Evolutionary conservation across 2,888 invertebrate genomes (phyloP).

Genomic region (Rhamphomyia laevipes): DNA sequence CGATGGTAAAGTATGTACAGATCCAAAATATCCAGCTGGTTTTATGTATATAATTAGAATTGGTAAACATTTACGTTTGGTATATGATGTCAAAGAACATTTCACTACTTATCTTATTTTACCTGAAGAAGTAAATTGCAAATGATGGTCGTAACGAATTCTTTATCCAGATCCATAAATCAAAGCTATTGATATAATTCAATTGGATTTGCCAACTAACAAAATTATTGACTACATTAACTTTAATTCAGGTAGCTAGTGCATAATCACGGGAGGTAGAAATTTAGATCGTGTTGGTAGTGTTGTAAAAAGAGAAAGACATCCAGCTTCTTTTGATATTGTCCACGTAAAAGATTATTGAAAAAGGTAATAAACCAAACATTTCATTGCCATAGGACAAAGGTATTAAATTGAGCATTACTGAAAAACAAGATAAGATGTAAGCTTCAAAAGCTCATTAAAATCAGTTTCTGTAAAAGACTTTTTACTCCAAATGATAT

Average conservation of each 20-base stretch:
- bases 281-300: conserved; percentile 99
- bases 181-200: conserved; percentile 93
- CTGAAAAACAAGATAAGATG: conserved; percentile 97
- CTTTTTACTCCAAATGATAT: too few species aligned
- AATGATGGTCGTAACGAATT: conserved; percentile 97
- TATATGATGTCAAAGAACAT: conserved; percentile 98
- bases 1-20: conserved; percentile 95
- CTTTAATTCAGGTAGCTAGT: conserved; percentile 96
- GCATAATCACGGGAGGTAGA: conserved; percentile 99
- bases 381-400: conserved; percentile 95
- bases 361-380: conserved; percentile 94
- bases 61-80: conserved; percentile 97
- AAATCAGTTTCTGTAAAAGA: too few species aligned
- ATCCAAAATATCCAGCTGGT: conserved; percentile 94
- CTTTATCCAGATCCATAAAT: conserved; percentile 96
- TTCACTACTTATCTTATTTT: conserved; percentile 97
- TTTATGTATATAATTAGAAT: conserved; percentile 99
- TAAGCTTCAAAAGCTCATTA: conserved; percentile 72
- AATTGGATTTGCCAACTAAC: conserved; percentile 82
- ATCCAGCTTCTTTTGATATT: conserved; percentile 99
- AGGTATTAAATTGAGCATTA: conserved; percentile 93
- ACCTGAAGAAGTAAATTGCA: conserved; percentile 93
- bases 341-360: conserved; percentile 99
- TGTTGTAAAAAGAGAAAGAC: conserved; percentile 92
- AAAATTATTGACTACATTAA: conserved; percentile 98